Percentiles rank a stretch among this genome's conserved stretches.
Conservation (phyloP, 2,797 vertebrate genomes). For the Synaphobranchus kaupii region DNA sequence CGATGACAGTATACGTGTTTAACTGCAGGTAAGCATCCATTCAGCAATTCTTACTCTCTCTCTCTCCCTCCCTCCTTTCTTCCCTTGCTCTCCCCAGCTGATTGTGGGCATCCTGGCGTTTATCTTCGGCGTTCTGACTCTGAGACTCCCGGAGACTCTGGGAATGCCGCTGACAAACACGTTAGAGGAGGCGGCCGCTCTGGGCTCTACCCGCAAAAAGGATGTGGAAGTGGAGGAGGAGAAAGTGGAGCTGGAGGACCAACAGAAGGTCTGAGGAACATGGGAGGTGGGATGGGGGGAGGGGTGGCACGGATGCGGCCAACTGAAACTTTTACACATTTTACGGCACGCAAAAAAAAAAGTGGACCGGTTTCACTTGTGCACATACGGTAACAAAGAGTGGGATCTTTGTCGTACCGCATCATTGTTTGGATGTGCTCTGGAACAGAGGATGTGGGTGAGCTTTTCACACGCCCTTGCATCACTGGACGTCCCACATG, state of each 20-base stretch:
- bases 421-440: background rate
- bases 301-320: background rate
- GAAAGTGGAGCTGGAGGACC: slow-evolving; percentile 58
- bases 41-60: too few relatives aligned
- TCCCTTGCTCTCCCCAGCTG: slow-evolving; percentile 53
- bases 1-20: too few relatives aligned
- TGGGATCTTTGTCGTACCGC: background rate
- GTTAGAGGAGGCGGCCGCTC: slow-evolving; percentile 79
- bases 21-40: too few relatives aligned
- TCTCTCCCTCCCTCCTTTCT: background rate
- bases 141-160: slow-evolving; percentile 87
- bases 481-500: background rate
- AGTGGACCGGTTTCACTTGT: background rate
- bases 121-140: slow-evolving; percentile 79
- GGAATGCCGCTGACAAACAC: slow-evolving; percentile 82
- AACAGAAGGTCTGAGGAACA: background rate
- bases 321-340: background rate
- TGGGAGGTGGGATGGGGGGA: background rate
- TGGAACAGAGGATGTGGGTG: background rate
- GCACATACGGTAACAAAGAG: background rate
- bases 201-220: slow-evolving; percentile 60
- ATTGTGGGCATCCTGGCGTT: slow-evolving; percentile 87
- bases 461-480: background rate
- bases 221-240: slow-evolving; percentile 39
- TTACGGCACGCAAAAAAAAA: too few relatives aligned